Percentiles rank a stretch among this genome's conserved stretches.
Conservation (phyloP, 2,797 vertebrate genomes). For the Scleropages formosus region DNA sequence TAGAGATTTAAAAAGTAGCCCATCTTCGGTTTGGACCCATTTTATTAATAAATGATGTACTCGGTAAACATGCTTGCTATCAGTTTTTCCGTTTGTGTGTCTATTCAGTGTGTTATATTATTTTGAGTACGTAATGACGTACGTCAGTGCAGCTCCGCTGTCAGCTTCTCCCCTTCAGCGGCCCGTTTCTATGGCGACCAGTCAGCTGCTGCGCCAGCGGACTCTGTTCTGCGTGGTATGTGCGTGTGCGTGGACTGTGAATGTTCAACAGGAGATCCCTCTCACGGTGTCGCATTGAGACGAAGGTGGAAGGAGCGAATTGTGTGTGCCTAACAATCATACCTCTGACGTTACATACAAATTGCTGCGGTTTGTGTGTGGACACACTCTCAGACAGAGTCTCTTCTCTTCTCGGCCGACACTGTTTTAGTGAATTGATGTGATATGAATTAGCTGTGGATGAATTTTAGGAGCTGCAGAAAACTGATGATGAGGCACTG, state of each 20-base stretch:
- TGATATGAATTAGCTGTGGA: neutral
- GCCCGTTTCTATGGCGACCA: slow-evolving; percentile 65
- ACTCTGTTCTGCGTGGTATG: slow-evolving; percentile 46
- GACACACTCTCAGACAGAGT: neutral
- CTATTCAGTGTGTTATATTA: neutral
- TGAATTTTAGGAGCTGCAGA: slow-evolving; percentile 16
- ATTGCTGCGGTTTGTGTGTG: slow-evolving; percentile 16
- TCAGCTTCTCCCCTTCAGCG: slow-evolving; percentile 45
- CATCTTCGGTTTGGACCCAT: neutral
- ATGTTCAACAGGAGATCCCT: slow-evolving; percentile 20
- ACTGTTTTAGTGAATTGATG: neutral
- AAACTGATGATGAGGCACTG: slow-evolving; percentile 24
- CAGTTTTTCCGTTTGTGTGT: neutral
- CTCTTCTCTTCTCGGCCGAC: no score
- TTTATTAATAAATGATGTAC: neutral
- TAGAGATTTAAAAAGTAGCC: neutral
- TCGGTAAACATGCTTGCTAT: neutral
- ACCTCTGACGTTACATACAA: neutral
- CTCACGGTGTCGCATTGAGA: neutral
- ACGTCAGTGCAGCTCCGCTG: slow-evolving; percentile 23
- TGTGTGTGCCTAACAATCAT: neutral
- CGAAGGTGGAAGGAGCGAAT: neutral
- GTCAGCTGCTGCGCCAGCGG: slow-evolving; percentile 50
- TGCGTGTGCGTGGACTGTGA: slow-evolving; percentile 37
- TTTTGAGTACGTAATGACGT: slow-evolving; percentile 6